A percentile compares a stretch with the other conserved stretches of the same genome.
Evolutionary conservation across 2,797 vertebrate genomes (phyloP).

Genomic region (Ctenopoma kingsleyae): DNA sequence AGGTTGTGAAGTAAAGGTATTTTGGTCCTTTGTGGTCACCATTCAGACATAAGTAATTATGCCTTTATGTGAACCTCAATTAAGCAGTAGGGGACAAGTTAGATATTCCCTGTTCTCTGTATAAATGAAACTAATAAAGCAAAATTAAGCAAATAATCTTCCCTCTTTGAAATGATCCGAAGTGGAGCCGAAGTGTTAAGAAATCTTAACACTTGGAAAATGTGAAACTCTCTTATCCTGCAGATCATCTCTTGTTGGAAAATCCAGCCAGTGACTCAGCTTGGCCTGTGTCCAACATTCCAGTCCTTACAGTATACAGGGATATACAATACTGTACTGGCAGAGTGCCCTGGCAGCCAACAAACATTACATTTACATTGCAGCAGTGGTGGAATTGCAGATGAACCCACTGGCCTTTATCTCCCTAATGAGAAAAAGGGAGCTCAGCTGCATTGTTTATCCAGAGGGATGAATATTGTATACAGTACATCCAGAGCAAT

Average conservation of each 20-base stretch:
- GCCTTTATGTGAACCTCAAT: too few species aligned
- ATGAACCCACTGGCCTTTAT: conserved; percentile 64
- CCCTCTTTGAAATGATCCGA: not conserved
- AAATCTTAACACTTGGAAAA: not conserved
- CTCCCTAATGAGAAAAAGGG: conserved; percentile 23
- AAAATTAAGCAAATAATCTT: too few species aligned
- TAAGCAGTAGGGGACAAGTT: too few species aligned
- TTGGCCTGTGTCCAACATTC: conserved; percentile 49
- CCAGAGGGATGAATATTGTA: conserved; percentile 52
- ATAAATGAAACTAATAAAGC: too few species aligned
- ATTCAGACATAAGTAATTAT: too few species aligned
- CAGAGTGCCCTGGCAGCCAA: conserved; percentile 30
- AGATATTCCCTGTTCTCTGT: too few species aligned
- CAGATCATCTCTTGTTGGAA: conserved; percentile 24
- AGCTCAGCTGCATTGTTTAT: conserved; percentile 45
- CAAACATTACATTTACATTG: conserved; percentile 27
- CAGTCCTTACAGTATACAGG: conserved; percentile 33
- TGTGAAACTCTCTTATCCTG: not conserved
- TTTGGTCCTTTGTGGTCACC: too few species aligned
- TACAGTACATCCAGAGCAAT: conserved; percentile 23
- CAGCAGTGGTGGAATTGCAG: conserved; percentile 35
- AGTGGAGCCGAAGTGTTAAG: too few species aligned
- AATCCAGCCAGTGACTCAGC: conserved; percentile 45
- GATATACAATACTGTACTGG: conserved; percentile 44
- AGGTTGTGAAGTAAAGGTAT: too few species aligned